A percentile compares a stretch with the other conserved stretches of the same genome.
Evolutionary conservation across 1,140 invertebrate genomes (phyloP).

Genomic region (Venturia canescens): DNA sequence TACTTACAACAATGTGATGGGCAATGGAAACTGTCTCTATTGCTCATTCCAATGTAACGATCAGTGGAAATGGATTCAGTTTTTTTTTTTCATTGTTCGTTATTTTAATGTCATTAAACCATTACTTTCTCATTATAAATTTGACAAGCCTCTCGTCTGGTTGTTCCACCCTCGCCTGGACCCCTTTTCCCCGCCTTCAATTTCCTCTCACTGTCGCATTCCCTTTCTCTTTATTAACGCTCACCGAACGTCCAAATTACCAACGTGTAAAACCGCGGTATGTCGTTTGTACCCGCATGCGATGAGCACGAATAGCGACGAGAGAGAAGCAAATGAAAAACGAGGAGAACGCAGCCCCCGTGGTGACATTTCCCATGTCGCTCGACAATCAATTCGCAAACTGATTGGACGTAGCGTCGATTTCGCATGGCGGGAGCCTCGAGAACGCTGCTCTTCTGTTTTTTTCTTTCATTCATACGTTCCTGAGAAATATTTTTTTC

Average conservation of each 20-base stretch:
- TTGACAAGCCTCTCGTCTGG: not conserved
- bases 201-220: not conserved
- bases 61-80: too few relatives aligned
- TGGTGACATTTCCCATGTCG: conserved; percentile 40
- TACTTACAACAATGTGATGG: too few relatives aligned
- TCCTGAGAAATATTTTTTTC: not conserved
- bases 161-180: not conserved
- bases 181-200: not conserved
- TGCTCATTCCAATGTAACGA: too few relatives aligned
- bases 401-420: conserved; percentile 67
- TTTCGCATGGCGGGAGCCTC: conserved; percentile 47
- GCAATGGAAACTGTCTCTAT: too few relatives aligned
- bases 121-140: too few relatives aligned
- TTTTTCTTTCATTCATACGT: conserved; percentile 13
- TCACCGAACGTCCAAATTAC: conserved; percentile 34
- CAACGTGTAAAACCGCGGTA: conserved; percentile 38
- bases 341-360: not conserved
- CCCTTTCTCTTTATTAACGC: not conserved
- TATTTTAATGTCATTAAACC: too few relatives aligned
- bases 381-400: conserved; percentile 67
- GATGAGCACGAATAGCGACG: conserved; percentile 21
- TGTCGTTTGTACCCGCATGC: conserved; percentile 49
- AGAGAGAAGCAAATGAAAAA: conserved; percentile 23
- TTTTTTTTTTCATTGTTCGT: too few relatives aligned
- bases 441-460: conserved; percentile 15